Evolutionary conservation across 2,888 invertebrate genomes (phyloP).

Genomic region (Shargacucullia verbasci): DNA sequence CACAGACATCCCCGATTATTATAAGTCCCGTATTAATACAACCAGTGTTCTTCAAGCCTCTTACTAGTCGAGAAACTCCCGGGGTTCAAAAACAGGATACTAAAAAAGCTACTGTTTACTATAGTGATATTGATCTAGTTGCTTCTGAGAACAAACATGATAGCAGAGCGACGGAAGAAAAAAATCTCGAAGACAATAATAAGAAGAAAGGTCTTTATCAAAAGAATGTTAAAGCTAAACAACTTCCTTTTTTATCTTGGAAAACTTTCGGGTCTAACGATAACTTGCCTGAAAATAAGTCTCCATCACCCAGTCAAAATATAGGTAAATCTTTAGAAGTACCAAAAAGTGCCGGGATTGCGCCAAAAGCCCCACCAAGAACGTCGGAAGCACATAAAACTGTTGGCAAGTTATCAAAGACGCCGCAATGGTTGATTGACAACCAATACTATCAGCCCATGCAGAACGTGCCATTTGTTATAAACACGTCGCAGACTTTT

Average conservation of each 20-base stretch:
- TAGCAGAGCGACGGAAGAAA: slow-evolving; percentile 36
- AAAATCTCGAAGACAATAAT: slow-evolving; percentile 49
- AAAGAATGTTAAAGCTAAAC: slow-evolving; percentile 74
- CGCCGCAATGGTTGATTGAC: slow-evolving; percentile 77
- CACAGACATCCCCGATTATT: slow-evolving; percentile 72
- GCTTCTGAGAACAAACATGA: slow-evolving; percentile 53
- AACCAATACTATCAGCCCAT: slow-evolving; percentile 83
- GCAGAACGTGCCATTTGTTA: slow-evolving; percentile 77
- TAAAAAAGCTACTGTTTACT: slow-evolving; percentile 76
- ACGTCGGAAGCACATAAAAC: slow-evolving; percentile 53
- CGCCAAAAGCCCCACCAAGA: slow-evolving; percentile 31
- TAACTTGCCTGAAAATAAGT: slow-evolving; percentile 61
- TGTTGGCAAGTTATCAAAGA: slow-evolving; percentile 73
- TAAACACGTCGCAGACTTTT: slow-evolving; percentile 64
- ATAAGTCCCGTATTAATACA: slow-evolving; percentile 81
- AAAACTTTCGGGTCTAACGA: slow-evolving; percentile 69
- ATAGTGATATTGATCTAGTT: slow-evolving; percentile 81
- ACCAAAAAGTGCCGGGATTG: slow-evolving; percentile 44
- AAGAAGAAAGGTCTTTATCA: slow-evolving; percentile 73
- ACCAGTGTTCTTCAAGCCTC: slow-evolving; percentile 75
- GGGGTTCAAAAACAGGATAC: slow-evolving; percentile 46
- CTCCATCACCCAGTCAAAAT: slow-evolving; percentile 59
- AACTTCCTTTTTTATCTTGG: slow-evolving; percentile 71
- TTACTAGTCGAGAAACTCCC: slow-evolving; percentile 24
- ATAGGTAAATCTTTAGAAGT: slow-evolving; percentile 52